Evolutionary conservation across 2,888 invertebrate species (phyloP).

Genomic region (Coremacera marginata): DNA sequence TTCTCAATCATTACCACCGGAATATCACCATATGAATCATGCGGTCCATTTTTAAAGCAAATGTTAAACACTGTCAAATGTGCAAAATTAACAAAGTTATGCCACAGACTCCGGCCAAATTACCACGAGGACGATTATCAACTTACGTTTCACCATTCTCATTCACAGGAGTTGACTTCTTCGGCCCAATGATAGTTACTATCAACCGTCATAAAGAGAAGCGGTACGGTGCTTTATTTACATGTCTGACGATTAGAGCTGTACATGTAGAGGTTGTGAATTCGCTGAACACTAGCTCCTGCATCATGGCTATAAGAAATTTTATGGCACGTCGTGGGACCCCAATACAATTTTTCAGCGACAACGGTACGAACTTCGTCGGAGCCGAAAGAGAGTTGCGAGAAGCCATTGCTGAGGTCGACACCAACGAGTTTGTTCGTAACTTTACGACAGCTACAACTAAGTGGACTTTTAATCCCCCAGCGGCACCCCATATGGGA

Average conservation of each 20-base stretch:
- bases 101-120: no score
- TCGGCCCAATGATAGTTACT: no score
- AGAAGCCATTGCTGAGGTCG: conserved; percentile 37
- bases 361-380: conserved; percentile 48
- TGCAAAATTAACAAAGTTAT: no score
- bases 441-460: conserved; percentile 32
- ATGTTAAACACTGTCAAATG: no score
- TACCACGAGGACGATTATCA: no score
- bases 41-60: no score
- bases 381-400: conserved; percentile 43
- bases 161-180: no score
- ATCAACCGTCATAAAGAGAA: no score
- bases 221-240: conserved; percentile 43
- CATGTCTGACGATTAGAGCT: conserved; percentile 48
- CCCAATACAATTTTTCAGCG: conserved; percentile 39
- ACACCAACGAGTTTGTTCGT: conserved; percentile 34
- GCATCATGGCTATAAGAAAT: conserved; percentile 42
- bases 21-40: no score
- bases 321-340: conserved; percentile 38
- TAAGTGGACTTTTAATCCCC: conserved; percentile 51
- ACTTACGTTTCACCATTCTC: no score
- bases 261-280: no score
- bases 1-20: no score
- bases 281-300: conserved; percentile 39
- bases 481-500: conserved; percentile 47